Evolutionary conservation across 2,113 vertebrate genomes (phyloP).

Genomic region (Marmota monax): DNA sequence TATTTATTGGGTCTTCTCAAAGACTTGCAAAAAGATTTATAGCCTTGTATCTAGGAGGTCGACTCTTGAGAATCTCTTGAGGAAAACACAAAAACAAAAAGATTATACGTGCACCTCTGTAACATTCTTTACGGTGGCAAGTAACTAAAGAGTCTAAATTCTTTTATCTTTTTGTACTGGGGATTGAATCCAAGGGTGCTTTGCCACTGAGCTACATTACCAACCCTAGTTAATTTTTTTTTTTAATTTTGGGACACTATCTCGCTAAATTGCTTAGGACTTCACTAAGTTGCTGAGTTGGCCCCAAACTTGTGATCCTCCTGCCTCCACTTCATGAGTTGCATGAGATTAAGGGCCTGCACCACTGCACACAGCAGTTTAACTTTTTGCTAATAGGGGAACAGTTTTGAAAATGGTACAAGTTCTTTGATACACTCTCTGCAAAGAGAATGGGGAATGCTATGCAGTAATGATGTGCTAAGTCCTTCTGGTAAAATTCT

Average conservation of each 20-base stretch:
- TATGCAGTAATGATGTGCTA: background rate
- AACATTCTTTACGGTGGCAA: background rate
- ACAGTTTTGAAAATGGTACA: background rate
- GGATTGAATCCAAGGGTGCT: background rate
- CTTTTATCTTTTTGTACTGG: background rate
- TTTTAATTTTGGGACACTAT: background rate
- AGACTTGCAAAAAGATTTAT: slow-evolving; percentile 4
- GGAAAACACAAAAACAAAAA: background rate
- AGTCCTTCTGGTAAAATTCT: background rate
- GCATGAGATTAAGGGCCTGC: background rate
- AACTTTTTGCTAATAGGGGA: background rate
- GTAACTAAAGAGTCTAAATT: background rate
- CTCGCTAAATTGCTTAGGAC: background rate
- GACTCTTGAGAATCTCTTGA: background rate
- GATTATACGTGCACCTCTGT: background rate
- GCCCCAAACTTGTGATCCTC: background rate
- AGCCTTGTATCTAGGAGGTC: background rate
- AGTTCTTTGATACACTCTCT: background rate
- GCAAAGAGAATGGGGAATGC: background rate
- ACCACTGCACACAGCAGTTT: no score
- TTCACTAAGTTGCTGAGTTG: background rate
- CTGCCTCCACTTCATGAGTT: background rate
- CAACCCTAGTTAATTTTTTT: background rate
- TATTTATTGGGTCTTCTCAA: background rate
- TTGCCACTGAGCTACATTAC: background rate